Evolutionary conservation across 2,888 invertebrate genomes (phyloP).

Genomic region (Smittia sp.): DNA sequence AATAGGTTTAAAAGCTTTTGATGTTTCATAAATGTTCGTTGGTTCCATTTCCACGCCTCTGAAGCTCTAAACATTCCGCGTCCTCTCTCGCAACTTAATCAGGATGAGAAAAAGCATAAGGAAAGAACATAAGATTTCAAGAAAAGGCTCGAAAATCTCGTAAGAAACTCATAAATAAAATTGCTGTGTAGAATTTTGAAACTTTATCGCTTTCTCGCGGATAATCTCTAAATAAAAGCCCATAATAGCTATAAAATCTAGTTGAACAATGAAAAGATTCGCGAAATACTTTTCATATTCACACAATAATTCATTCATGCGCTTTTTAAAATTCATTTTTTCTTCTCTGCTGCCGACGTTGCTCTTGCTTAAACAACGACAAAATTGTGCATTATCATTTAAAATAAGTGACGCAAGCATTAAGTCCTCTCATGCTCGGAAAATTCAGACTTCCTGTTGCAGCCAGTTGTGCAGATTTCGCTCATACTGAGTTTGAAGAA

Average conservation of each 20-base stretch:
- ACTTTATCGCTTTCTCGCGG: not conserved
- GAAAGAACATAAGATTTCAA: no score
- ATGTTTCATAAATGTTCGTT: no score
- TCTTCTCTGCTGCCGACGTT: slow-evolving; percentile 1
- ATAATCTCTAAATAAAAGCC: no score
- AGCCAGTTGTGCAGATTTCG: no score
- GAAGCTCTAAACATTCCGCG: not conserved
- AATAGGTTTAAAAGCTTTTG: not conserved
- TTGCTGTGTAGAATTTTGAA: slow-evolving; percentile 1
- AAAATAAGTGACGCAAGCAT: slow-evolving; percentile 35
- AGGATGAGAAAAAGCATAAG: slow-evolving; percentile 6
- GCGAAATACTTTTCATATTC: not conserved
- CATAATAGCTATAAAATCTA: not conserved
- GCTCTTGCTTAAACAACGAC: not conserved
- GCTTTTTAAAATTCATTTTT: slow-evolving; percentile 1
- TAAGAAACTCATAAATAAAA: no score
- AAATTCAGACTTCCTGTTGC: not conserved
- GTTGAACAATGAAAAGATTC: not conserved
- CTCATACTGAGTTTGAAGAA: no score
- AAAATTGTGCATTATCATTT: slow-evolving; percentile 28
- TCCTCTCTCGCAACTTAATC: not conserved
- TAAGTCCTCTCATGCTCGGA: slow-evolving; percentile 9
- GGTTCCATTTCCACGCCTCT: not conserved
- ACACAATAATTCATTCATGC: slow-evolving; percentile 26
- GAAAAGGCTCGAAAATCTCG: no score